These are phyloP conservation scores for Neotoma lepida DNA, from an alignment of 2,113 vertebrate species.

Conservation along the genomic window DNA sequence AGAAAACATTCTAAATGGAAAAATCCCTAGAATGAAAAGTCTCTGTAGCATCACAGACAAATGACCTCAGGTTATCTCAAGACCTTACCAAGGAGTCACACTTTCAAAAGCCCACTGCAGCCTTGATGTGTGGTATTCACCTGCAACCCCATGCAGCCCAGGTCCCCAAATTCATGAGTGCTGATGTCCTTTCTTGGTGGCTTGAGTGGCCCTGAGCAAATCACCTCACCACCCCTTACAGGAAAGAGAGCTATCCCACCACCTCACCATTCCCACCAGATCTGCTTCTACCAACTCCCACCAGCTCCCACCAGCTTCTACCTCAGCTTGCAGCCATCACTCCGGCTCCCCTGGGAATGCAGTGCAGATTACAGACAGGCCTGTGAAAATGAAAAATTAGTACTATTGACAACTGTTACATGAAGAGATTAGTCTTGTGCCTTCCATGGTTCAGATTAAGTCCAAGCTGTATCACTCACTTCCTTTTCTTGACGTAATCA, in stretches of 20 bases:
- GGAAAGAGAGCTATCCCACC: not conserved
- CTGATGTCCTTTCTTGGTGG: slow-evolving; percentile 6
- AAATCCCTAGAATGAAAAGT: not conserved
- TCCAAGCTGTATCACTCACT: not conserved
- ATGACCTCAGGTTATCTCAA: not conserved
- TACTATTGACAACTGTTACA: not conserved
- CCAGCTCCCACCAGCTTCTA: not conserved
- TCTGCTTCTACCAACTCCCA: not conserved
- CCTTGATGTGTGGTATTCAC: slow-evolving; percentile 3
- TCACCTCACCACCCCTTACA: not conserved
- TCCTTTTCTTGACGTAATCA: not conserved
- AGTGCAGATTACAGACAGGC: not conserved
- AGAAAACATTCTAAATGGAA: slow-evolving; percentile 1
- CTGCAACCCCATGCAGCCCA: not conserved
- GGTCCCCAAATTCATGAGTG: not conserved
- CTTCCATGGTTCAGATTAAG: not conserved
- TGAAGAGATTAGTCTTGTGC: not conserved
- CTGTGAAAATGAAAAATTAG: slow-evolving; percentile 44
- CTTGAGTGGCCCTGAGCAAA: slow-evolving; percentile 40
- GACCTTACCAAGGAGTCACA: not conserved
- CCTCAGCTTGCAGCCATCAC: not conserved
- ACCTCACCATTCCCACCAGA: not conserved
- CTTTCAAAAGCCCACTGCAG: not conserved
- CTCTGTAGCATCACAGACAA: not conserved
- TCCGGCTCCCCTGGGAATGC: not conserved